phyloP scores from a whole-genome alignment of 2,113 vertebrate genomes.

The Macquaria ambigua region DNA sequence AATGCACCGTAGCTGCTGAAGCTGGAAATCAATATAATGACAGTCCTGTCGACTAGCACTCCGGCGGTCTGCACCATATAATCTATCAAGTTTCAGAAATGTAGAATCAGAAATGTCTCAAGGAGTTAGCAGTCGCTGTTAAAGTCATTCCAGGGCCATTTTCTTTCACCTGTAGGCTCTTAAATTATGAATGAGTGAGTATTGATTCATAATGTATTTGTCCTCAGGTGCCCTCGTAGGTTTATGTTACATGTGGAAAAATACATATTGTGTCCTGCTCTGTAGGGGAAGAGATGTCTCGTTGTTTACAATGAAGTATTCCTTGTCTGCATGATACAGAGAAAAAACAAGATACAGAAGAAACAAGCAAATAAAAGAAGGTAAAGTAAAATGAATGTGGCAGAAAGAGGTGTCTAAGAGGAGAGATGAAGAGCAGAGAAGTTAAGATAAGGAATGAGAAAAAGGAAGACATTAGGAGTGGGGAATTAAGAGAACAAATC shows the following conservation, averaged over 20 bases:
- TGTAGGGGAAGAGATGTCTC: background rate
- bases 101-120: background rate
- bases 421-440: too few species aligned
- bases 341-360: too few species aligned
- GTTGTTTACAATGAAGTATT: background rate
- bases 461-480: too few species aligned
- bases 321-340: too few species aligned
- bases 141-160: background rate
- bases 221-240: background rate
- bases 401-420: too few species aligned
- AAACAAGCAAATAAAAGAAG: too few species aligned
- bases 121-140: background rate
- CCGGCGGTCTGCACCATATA: background rate
- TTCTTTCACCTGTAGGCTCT: background rate
- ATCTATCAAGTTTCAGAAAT: background rate
- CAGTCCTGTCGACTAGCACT: background rate
- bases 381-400: too few species aligned
- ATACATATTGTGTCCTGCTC: background rate
- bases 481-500: too few species aligned
- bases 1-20: background rate
- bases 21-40: slow-evolving; percentile 10
- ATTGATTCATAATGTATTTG: background rate
- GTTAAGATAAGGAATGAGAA: too few species aligned
- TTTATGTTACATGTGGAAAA: background rate
- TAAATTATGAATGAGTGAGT: slow-evolving; percentile 26